These are phyloP conservation scores for Stegastes partitus DNA, from an alignment of 2,113 vertebrate species.

Conservation along the genomic window DNA sequence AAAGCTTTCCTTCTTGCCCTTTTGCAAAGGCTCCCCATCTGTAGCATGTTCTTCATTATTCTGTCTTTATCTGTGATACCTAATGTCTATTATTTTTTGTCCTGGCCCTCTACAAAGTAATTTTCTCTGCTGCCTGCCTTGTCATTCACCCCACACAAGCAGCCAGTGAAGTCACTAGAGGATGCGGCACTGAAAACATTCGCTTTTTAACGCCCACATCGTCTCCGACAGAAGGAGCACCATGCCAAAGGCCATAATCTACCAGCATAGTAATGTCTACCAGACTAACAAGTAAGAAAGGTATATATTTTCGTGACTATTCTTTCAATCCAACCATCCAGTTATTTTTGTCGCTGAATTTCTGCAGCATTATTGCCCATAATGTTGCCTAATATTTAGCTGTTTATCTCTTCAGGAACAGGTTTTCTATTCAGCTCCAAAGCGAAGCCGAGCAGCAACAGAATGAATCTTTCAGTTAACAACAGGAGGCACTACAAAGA, in stretches of 20 bases:
- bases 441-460: background rate
- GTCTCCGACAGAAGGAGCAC: conserved; percentile 9
- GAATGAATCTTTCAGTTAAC: background rate
- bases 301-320: background rate
- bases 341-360: background rate
- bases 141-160: conserved; percentile 41
- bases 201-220: conserved; percentile 47
- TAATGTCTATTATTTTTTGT: conserved; percentile 18
- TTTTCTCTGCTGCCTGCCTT: conserved; percentile 43
- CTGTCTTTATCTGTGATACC: conserved; percentile 21
- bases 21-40: conserved; percentile 9
- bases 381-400: background rate
- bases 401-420: background rate
- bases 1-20: conserved; percentile 14
- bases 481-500: background rate
- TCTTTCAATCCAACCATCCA: background rate
- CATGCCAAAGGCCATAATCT: conserved; percentile 7
- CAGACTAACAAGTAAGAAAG: background rate
- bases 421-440: background rate
- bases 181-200: conserved; percentile 38
- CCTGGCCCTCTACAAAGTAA: background rate
- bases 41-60: conserved; percentile 34
- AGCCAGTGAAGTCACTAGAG: conserved; percentile 10
- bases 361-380: background rate
- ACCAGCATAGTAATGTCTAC: background rate